Evolutionary conservation across 2,797 vertebrate genomes (phyloP).

Genomic region (Rhodeus uyekii): DNA sequence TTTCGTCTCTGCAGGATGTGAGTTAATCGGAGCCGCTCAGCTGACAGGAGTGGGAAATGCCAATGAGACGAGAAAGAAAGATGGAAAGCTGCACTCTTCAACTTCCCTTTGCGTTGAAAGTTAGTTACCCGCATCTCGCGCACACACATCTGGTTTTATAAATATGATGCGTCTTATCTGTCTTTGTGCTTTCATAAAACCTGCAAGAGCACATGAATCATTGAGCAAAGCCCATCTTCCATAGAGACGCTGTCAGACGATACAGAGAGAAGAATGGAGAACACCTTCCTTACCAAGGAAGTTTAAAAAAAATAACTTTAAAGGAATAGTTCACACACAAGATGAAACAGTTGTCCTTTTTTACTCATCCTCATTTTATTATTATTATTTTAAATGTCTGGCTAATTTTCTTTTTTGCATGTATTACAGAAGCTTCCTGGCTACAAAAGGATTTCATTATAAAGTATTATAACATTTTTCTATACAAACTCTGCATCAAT

Average conservation of each 20-base stretch:
- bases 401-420: not conserved
- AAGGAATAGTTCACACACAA: not conserved
- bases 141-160: slow-evolving; percentile 30
- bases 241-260: slow-evolving; percentile 47
- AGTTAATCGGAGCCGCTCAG: slow-evolving; percentile 22
- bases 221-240: slow-evolving; percentile 48
- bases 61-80: not conserved
- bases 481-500: not conserved
- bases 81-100: slow-evolving; percentile 8
- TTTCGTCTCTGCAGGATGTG: slow-evolving; percentile 5
- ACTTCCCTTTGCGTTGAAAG: slow-evolving; percentile 32
- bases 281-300: slow-evolving; percentile 21
- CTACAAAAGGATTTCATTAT: not conserved
- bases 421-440: not conserved
- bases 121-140: slow-evolving; percentile 2
- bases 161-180: slow-evolving; percentile 46
- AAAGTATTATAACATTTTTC: not conserved
- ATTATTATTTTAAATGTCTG: no score
- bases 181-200: slow-evolving; percentile 49
- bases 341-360: not conserved
- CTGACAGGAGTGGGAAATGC: not conserved
- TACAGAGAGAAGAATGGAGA: slow-evolving; percentile 31
- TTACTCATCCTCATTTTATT: not conserved
- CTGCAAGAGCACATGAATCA: slow-evolving; percentile 45
- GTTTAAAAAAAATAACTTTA: not conserved